These are phyloP conservation scores for Netelia virgata DNA, from an alignment of 2,888 invertebrate genomes.

Conservation along the genomic window DNA sequence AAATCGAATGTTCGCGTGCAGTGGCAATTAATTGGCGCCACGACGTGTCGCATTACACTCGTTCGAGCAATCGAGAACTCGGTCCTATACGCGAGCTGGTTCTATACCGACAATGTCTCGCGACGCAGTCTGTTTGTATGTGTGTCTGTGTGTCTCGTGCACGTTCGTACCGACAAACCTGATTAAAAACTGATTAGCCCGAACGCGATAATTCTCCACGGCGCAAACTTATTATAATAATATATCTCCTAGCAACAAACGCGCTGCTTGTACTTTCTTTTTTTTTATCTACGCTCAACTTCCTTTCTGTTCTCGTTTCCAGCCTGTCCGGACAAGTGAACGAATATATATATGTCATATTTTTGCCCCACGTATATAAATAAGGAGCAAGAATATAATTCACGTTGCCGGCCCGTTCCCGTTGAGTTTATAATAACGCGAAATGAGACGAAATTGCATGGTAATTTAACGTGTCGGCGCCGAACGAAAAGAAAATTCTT, in stretches of 20 bases:
- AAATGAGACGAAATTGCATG: constrained; percentile 64
- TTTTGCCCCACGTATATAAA: background rate
- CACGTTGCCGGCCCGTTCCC: constrained; percentile 10
- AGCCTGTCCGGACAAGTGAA: constrained; percentile 1
- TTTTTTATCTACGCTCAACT: constrained; percentile 48
- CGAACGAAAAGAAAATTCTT: constrained; percentile 6
- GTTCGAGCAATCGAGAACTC: constrained; percentile 47
- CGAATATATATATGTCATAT: background rate
- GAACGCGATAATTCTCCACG: constrained; percentile 59
- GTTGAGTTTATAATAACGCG: constrained; percentile 55
- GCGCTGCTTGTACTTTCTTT: constrained; percentile 5
- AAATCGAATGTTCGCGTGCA: constrained; percentile 68
- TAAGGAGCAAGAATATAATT: constrained; percentile 47
- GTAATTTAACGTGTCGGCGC: constrained; percentile 56
- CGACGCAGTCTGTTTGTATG: background rate
- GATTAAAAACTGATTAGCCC: constrained; percentile 67
- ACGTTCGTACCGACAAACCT: constrained; percentile 55
- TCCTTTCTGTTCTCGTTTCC: constrained; percentile 40
- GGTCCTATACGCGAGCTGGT: background rate
- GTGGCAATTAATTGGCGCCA: constrained; percentile 69
- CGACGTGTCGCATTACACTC: constrained; percentile 66
- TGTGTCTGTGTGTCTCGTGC: background rate
- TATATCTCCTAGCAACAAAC: constrained; percentile 8
- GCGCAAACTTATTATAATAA: constrained; percentile 51
- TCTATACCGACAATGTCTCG: constrained; percentile 15